Evolutionary conservation across 2,113 vertebrate species (phyloP), one percentile per base, ranked within the genome.

Genomic region (Vidua macroura): DNA sequence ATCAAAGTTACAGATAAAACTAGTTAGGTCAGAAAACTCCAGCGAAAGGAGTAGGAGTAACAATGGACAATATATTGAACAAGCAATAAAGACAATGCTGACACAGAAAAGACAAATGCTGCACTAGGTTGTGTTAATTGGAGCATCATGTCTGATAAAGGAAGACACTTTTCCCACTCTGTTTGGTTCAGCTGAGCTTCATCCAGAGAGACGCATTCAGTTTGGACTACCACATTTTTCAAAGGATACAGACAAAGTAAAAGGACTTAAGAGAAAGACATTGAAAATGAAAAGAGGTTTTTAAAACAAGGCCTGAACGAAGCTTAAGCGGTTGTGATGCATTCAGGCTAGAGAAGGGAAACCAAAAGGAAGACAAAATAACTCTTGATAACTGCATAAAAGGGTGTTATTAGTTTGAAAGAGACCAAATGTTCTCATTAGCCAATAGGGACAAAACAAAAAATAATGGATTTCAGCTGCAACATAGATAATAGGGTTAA

Each of bases 281-380:
- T 77, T 37, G 62, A 70, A 96, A 90, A 90, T 96, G 28, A 95
- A 83, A 93, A 96, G 96, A 96, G 43, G 23, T 90, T 82, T 96
- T 83, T 76, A 94, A 97, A 97, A 97, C 86, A 95, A 95, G 92
- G 72, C 91, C 91, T 43, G 3, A 97, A 97, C 59, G 94, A 96
- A 95, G 55, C 78, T 96, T 93, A 85, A 92, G 94, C 87, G 87
- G 93, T 82, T 83, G 68, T 79, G 91, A 91, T 96, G 88, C 53
- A 77, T 83, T 92, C 84, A 95, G 51, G 44, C 82, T 83, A 62
- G 28, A 96, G 85, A 92, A 95, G 73, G 96, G 89, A 97, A 97
- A 51, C 44, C 60, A 92, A 63, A 86, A 89, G 93, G 87, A 95
- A 96, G 78, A 88, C 52, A 93, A 95, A 96, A 82, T 68, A 93